Conservation (phyloP, 2,888 invertebrate genomes). For the Opisthograptis luteolata region DNA sequence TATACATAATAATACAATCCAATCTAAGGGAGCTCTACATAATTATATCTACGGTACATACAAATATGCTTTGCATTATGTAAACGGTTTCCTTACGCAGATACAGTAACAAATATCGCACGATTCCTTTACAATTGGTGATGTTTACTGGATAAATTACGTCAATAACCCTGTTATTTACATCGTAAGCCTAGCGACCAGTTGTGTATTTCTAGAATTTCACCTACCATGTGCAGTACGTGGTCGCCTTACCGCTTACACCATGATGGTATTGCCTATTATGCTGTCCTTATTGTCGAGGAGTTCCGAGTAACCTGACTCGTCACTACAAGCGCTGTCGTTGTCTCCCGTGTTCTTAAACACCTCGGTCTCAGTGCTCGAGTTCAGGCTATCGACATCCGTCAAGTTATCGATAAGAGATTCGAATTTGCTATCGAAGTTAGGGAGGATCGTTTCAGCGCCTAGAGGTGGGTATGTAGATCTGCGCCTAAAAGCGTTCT, state of each 20-base stretch:
- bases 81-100: conserved; percentile 19
- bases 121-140: conserved; percentile 22
- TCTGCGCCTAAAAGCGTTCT: conserved; percentile 68
- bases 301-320: conserved; percentile 95
- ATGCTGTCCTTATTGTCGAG: conserved; percentile 83
- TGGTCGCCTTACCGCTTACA: conserved; percentile 34
- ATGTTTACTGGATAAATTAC: conserved; percentile 56
- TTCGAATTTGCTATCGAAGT: conserved; percentile 71
- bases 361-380: conserved; percentile 76
- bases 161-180: conserved; percentile 60
- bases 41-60: conserved; percentile 33
- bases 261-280: conserved; percentile 80
- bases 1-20: conserved; percentile 60
- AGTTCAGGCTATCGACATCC: conserved; percentile 69
- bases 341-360: conserved; percentile 85
- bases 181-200: conserved; percentile 40
- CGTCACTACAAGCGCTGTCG: conserved; percentile 94
- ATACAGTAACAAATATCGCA: conserved; percentile 6
- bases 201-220: conserved; percentile 20
- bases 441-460: conserved; percentile 56
- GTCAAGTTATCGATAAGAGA: conserved; percentile 73
- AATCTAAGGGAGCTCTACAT: conserved; percentile 36
- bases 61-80: conserved; percentile 25
- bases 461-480: conserved; percentile 77
- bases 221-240: conserved; percentile 33